phyloP scores from a whole-genome alignment of 92 coral and sea anemone genomes.

The Plumapathes pennacea region DNA sequence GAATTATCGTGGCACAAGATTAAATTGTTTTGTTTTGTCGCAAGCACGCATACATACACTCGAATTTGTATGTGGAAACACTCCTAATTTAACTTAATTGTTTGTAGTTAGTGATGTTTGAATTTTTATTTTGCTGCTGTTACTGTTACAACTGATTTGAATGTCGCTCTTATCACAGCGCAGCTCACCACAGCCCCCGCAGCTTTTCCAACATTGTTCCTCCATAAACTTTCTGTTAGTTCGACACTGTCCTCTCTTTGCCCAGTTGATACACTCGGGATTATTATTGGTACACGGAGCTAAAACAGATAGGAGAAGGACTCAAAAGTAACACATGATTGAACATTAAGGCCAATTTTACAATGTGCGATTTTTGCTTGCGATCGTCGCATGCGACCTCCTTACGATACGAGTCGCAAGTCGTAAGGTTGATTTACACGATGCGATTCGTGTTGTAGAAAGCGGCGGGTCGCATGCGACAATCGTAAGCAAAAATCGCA shows the following conservation, averaged over 20 bases:
- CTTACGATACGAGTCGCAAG: no score
- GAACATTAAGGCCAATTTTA: not conserved
- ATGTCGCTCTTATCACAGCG: not conserved
- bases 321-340: not conserved
- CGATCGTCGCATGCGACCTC: no score
- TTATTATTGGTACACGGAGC: slow-evolving; percentile 55
- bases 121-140: no score
- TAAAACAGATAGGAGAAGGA: not conserved
- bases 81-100: no score
- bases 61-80: not conserved
- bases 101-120: no score
- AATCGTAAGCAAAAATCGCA: no score
- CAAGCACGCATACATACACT: not conserved
- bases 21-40: no score
- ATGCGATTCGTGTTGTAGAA: no score
- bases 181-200: slow-evolving; percentile 64
- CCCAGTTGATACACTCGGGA: slow-evolving; percentile 55
- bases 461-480: no score
- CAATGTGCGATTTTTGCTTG: no score
- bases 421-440: no score
- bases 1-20: no score
- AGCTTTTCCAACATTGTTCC: slow-evolving; percentile 65
- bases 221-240: slow-evolving; percentile 61
- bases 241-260: slow-evolving; percentile 43
- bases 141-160: not conserved